Evolutionary conservation across 2,113 vertebrate genomes (phyloP).

Genomic region (Microcebus murinus): DNA sequence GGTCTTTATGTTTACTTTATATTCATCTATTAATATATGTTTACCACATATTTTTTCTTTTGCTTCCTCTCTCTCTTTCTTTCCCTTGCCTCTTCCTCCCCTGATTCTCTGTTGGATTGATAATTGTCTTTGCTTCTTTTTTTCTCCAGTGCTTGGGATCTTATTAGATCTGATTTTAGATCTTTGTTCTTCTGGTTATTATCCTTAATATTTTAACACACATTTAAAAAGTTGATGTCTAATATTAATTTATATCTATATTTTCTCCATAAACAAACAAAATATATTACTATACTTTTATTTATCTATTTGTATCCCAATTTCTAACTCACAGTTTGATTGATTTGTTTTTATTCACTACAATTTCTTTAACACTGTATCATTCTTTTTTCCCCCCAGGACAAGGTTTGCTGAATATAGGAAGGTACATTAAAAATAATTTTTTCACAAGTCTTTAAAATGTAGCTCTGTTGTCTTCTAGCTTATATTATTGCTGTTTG

Average conservation of each 20-base stretch:
- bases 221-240: neutral
- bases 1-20: neutral
- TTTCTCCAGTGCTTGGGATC: neutral
- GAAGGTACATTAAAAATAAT: neutral
- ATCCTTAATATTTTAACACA: neutral
- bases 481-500: neutral
- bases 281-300: neutral
- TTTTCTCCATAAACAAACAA: neutral
- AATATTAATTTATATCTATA: neutral
- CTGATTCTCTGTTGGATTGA: neutral
- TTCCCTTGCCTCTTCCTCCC: neutral
- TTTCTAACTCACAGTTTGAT: neutral
- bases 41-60: neutral
- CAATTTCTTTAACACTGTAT: neutral
- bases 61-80: neutral
- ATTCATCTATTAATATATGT: neutral
- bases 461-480: neutral
- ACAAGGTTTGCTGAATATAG: neutral
- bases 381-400: neutral
- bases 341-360: neutral
- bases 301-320: neutral
- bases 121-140: neutral
- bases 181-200: neutral
- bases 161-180: neutral
- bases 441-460: neutral